phyloP scores from a whole-genome alignment of 2,888 invertebrate species.

The Acleris holmiana region DNA sequence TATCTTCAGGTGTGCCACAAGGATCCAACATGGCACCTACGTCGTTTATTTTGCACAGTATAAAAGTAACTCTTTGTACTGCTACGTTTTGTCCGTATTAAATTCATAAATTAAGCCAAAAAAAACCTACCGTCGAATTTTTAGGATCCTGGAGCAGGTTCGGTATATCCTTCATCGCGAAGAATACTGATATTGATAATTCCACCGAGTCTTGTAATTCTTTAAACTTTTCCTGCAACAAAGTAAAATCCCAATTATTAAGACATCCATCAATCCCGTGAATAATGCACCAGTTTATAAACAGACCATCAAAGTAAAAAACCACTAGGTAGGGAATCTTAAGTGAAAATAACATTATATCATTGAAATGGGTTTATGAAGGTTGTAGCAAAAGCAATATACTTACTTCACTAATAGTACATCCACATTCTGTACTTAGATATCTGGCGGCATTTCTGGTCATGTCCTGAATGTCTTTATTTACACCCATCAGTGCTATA shows the following conservation, averaged over 20 bases:
- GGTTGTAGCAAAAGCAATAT: too few relatives aligned
- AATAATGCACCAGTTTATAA: background rate
- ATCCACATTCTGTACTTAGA: conserved; percentile 75
- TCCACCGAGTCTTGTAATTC: conserved; percentile 81
- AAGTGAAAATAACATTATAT: too few relatives aligned
- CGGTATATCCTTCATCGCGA: conserved; percentile 82
- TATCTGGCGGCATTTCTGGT: conserved; percentile 78
- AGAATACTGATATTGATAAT: conserved; percentile 76
- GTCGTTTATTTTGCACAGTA: too few relatives aligned
- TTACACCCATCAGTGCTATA: conserved; percentile 77
- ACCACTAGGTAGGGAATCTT: too few relatives aligned
- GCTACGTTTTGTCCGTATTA: too few relatives aligned
- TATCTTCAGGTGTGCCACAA: too few relatives aligned
- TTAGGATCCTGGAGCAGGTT: conserved; percentile 78
- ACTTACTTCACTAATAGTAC: conserved; percentile 57
- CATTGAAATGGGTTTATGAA: too few relatives aligned
- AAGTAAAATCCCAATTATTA: background rate
- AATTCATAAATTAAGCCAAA: too few relatives aligned
- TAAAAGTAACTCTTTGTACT: too few relatives aligned
- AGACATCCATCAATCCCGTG: background rate
- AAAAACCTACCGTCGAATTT: conserved; percentile 72
- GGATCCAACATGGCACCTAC: too few relatives aligned
- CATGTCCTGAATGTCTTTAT: conserved; percentile 77
- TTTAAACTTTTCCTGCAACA: conserved; percentile 74
- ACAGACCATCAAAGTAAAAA: too few relatives aligned